A percentile compares a stretch with the other conserved stretches of the same genome.
Evolutionary conservation across 2,113 vertebrate species (phyloP).

Genomic region (Amblyornis subalaris): DNA sequence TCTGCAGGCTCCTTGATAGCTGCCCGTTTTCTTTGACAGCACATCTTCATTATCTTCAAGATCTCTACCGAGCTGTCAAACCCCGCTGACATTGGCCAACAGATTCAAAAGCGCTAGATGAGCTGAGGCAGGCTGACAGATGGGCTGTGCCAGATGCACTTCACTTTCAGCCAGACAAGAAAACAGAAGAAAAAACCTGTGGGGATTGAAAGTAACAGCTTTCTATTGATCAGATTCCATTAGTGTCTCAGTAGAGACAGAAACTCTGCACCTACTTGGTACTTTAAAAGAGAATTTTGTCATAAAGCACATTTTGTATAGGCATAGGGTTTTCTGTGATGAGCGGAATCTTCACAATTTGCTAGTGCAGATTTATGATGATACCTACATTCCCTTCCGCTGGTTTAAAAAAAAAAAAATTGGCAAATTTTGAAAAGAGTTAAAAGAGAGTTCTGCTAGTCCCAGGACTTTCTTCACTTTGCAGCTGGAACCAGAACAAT

Average conservation of each 20-base stretch:
- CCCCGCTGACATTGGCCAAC: neutral
- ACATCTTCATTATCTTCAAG: neutral
- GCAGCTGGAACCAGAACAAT: neutral
- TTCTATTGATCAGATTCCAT: rapidly evolving
- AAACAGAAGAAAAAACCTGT: neutral
- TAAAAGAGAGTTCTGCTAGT: neutral
- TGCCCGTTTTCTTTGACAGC: neutral
- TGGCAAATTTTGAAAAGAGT: neutral
- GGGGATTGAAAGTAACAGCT: neutral
- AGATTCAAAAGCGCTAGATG: neutral
- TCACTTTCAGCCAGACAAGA: neutral
- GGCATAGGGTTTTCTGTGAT: neutral
- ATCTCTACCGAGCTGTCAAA: neutral
- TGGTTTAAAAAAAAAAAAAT: neutral
- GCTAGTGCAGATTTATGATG: neutral
- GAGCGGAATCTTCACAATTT: neutral
- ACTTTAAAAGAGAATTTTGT: neutral
- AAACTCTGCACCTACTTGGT: neutral
- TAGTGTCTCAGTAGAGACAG: neutral
- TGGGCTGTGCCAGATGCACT: neutral
- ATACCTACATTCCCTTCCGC: neutral
- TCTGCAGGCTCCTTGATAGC: neutral
- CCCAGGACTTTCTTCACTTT: neutral
- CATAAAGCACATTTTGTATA: neutral
- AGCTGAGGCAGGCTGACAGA: neutral